These are phyloP conservation scores for Gryllus longicercus DNA, from an alignment of 2,888 invertebrate species.

Conservation along the genomic window DNA sequence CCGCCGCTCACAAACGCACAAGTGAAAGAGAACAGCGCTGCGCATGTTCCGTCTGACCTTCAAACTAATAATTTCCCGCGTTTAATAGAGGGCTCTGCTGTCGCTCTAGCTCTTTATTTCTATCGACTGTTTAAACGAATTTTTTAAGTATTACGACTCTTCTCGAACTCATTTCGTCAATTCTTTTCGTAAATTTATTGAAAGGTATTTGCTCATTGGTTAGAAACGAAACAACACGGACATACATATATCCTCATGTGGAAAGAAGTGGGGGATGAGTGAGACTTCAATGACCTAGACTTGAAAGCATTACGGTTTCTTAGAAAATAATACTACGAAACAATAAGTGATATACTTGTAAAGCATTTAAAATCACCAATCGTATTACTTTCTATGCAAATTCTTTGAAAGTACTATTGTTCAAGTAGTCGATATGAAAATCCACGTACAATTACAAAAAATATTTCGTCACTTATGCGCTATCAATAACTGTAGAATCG, in stretches of 20 bases:
- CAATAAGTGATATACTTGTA: too few species aligned
- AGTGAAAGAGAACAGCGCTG: slow-evolving; percentile 35
- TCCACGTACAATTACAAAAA: too few species aligned
- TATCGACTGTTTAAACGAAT: neutral
- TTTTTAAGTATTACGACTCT: too few species aligned
- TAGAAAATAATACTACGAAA: too few species aligned
- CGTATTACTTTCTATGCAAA: too few species aligned
- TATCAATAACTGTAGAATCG: too few species aligned
- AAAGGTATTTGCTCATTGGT: neutral
- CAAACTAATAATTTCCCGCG: slow-evolving; percentile 34
- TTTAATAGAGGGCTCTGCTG: slow-evolving; percentile 28
- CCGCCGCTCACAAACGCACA: slow-evolving; percentile 30
- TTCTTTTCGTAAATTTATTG: neutral
- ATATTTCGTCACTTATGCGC: too few species aligned
- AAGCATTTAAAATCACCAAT: too few species aligned
- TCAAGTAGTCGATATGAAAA: too few species aligned
- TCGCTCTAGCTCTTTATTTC: neutral
- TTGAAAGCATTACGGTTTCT: neutral
- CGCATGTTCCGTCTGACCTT: slow-evolving; percentile 36
- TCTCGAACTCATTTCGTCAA: too few species aligned
- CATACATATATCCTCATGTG: neutral
- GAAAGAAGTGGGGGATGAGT: neutral
- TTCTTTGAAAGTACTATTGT: too few species aligned
- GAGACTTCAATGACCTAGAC: slow-evolving; percentile 10
- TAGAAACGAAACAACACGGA: neutral